phyloP scores from a whole-genome alignment of 2,113 vertebrate genomes.

The Talpa occidentalis region DNA sequence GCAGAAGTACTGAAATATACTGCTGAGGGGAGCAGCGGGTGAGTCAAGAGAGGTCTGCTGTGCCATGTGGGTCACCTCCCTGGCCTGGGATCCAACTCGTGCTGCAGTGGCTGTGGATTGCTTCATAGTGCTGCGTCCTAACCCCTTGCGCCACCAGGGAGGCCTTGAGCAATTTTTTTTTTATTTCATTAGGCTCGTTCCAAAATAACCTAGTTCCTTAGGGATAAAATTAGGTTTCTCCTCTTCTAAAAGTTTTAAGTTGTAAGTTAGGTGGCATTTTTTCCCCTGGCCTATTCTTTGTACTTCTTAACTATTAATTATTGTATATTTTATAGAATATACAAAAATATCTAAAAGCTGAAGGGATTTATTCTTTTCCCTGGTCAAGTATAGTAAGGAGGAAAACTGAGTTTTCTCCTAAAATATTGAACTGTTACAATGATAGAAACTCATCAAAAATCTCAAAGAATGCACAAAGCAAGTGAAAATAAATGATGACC shows the following conservation, averaged over 20 bases:
- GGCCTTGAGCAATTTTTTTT: too few relatives aligned
- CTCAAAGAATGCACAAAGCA: background rate
- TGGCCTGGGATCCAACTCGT: too few relatives aligned
- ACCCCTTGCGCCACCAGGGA: too few relatives aligned
- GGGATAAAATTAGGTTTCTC: background rate
- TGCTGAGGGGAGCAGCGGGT: too few relatives aligned
- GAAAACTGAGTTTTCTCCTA: background rate
- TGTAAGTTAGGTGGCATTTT: background rate
- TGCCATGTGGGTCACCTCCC: too few relatives aligned
- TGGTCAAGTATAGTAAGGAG: background rate
- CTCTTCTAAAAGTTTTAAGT: background rate
- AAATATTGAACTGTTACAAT: slow-evolving; percentile 22
- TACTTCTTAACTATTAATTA: background rate
- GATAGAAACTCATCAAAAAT: background rate
- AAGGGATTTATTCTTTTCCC: background rate
- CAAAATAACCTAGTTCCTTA: background rate
- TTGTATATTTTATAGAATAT: slow-evolving; percentile 1
- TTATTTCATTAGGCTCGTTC: background rate
- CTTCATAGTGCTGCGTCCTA: too few relatives aligned
- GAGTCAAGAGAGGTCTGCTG: too few relatives aligned
- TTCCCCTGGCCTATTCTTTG: background rate
- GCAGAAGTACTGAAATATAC: too few relatives aligned
- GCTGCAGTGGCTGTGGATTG: too few relatives aligned
- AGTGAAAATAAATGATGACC: background rate
- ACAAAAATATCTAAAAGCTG: background rate